A percentile compares a stretch with the other conserved stretches of the same genome.
Conservation (phyloP, 2,888 invertebrate genomes). For the Celastrina argiolus region DNA sequence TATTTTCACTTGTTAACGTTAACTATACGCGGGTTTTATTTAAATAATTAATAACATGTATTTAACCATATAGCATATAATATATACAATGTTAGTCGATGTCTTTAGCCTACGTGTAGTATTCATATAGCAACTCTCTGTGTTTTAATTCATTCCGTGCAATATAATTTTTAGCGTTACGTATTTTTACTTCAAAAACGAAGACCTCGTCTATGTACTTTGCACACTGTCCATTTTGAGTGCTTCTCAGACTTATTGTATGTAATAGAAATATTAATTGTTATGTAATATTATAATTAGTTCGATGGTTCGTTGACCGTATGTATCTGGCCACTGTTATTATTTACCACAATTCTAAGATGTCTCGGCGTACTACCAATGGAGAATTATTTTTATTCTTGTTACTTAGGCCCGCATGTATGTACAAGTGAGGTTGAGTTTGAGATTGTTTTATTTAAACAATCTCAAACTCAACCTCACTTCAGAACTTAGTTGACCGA, state of each 20-base stretch:
- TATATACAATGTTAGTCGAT: slow-evolving; percentile 14
- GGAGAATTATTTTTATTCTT: neutral
- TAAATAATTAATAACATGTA: neutral
- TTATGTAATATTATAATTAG: slow-evolving; percentile 5
- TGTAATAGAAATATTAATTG: slow-evolving; percentile 17
- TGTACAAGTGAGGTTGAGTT: no score
- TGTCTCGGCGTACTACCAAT: neutral
- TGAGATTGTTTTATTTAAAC: no score
- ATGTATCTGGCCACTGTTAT: slow-evolving; percentile 14
- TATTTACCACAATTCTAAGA: neutral
- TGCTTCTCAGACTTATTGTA: slow-evolving; percentile 9
- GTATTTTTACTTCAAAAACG: slow-evolving; percentile 1
- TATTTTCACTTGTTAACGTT: slow-evolving; percentile 16
- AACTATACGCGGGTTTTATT: slow-evolving; percentile 7
- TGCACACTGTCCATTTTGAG: slow-evolving; percentile 17
- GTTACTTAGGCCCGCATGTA: no score
- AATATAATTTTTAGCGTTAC: slow-evolving; percentile 16
- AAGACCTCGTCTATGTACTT: neutral
- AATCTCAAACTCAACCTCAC: no score
- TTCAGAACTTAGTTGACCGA: no score
- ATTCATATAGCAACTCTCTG: slow-evolving; percentile 7
- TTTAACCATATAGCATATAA: slow-evolving; percentile 5
- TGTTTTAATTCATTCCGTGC: slow-evolving; percentile 1
- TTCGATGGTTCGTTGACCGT: neutral
- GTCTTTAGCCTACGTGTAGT: slow-evolving; percentile 17